phyloP scores from a whole-genome alignment of 2,888 invertebrate genomes.

The Phania funesta region DNA sequence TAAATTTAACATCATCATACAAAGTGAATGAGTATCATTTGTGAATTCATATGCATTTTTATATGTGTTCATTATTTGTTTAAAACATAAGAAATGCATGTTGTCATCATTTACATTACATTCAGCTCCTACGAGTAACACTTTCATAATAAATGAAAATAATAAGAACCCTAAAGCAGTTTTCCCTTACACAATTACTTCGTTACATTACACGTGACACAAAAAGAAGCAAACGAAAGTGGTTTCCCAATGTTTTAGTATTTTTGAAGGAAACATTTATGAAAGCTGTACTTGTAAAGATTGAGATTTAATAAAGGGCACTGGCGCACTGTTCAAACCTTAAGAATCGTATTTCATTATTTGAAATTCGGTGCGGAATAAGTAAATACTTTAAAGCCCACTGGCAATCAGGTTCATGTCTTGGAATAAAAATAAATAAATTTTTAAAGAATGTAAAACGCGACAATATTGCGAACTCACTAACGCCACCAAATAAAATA shows the following conservation, averaged over 20 bases:
- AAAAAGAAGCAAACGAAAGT: neutral
- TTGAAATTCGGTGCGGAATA: too few species aligned
- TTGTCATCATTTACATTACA: conserved; percentile 42
- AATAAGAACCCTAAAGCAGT: conserved; percentile 41
- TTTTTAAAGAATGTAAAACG: too few species aligned
- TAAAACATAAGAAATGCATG: conserved; percentile 52
- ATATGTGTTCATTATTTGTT: conserved; percentile 48
- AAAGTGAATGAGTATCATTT: conserved; percentile 38
- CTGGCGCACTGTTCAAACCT: too few species aligned
- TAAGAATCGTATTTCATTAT: too few species aligned
- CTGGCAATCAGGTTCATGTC: too few species aligned
- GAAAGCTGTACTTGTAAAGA: too few species aligned
- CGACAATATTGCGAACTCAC: too few species aligned
- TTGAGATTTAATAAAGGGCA: too few species aligned
- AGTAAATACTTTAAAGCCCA: too few species aligned
- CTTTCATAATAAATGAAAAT: conserved; percentile 31
- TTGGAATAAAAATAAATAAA: too few species aligned
- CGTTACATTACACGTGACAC: conserved; percentile 13
- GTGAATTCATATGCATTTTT: conserved; percentile 53
- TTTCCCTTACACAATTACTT: neutral
- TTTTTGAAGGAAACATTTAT: neutral
- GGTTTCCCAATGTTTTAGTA: neutral
- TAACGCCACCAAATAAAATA: too few species aligned
- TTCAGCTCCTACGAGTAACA: conserved; percentile 50
- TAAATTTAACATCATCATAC: neutral